A percentile compares a stretch with the other conserved stretches of the same genome.
phyloP scores from a whole-genome alignment of 2,113 vertebrate species.

The Oryzias woworae region DNA sequence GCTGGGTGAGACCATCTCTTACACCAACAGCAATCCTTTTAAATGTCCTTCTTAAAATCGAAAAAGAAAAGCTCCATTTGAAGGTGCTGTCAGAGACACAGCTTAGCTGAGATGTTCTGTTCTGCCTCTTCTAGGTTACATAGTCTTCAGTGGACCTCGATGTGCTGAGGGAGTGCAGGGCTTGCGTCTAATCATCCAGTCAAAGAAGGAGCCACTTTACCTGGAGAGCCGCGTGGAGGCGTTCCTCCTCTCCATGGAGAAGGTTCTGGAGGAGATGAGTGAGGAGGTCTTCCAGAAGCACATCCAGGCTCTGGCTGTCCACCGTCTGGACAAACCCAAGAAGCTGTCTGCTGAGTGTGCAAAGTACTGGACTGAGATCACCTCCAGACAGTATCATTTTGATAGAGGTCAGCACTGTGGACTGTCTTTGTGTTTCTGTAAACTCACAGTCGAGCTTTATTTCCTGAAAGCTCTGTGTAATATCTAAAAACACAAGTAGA shows the following conservation, averaged over 20 bases:
- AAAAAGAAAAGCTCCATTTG: too few species aligned
- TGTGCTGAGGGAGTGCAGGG: slow-evolving; percentile 95
- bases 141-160: slow-evolving; percentile 94
- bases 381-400: slow-evolving; percentile 97
- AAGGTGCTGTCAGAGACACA: neutral
- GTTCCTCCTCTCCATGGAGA: slow-evolving; percentile 92
- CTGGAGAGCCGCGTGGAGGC: slow-evolving; percentile 97
- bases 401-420: slow-evolving; percentile 86
- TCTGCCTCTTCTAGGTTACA: slow-evolving; percentile 81
- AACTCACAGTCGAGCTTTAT: too few species aligned
- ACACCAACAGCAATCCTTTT: too few species aligned
- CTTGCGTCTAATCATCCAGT: slow-evolving; percentile 95
- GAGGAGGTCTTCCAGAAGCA: slow-evolving; percentile 98
- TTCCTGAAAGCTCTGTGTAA: too few species aligned
- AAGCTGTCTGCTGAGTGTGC: slow-evolving; percentile 91
- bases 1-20: slow-evolving; percentile 79
- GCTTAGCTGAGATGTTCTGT: neutral
- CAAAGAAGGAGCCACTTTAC: slow-evolving; percentile 95
- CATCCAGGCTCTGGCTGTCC: slow-evolving; percentile 95
- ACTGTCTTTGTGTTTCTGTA: too few species aligned
- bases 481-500: too few species aligned
- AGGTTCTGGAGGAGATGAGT: slow-evolving; percentile 89
- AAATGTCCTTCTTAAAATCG: too few species aligned
- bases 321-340: slow-evolving; percentile 98
- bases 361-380: slow-evolving; percentile 98